Percentiles rank a stretch among this genome's conserved stretches.
phyloP scores from a whole-genome alignment of 1,140 invertebrate genomes.

The Proales similis region DNA sequence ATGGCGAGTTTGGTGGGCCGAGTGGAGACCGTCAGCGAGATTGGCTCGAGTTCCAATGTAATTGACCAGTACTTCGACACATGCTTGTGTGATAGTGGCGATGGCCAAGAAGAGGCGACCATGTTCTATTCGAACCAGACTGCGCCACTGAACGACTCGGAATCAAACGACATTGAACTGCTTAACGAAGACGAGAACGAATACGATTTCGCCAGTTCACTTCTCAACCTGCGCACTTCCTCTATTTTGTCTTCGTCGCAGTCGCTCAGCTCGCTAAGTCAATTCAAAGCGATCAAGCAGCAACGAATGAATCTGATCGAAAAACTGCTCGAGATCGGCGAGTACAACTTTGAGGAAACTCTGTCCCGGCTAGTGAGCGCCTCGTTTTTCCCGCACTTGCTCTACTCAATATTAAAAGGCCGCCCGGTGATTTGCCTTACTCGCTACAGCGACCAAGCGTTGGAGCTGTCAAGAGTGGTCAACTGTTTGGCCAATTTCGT shows the following conservation, averaged over 20 bases:
- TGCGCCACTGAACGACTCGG: constrained; percentile 8
- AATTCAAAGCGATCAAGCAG: no score
- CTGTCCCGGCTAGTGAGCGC: constrained; percentile 1
- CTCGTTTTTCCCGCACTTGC: constrained; percentile 22
- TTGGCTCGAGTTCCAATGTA: no score
- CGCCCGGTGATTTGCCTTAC: constrained; percentile 18
- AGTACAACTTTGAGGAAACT: constrained; percentile 35
- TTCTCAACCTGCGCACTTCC: no score
- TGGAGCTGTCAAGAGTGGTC: neutral
- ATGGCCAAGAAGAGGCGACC: neutral
- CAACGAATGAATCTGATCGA: constrained; percentile 9
- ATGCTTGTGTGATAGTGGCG: no score
- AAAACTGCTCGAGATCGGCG: constrained; percentile 23
- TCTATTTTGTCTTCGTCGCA: no score
- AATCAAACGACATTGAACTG: neutral
- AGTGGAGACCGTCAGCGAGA: no score
- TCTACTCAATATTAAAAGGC: constrained; percentile 32
- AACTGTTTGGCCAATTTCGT: constrained; percentile 25
- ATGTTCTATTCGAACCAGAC: constrained; percentile 5
- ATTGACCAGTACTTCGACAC: no score
- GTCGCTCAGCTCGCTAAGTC: no score
- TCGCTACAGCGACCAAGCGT: neutral
- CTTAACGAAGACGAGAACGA: constrained; percentile 32
- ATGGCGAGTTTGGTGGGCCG: no score
- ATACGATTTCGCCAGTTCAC: constrained; percentile 37